Conservation (phyloP, 35 echinoderm and acorn worm species). For the Diadema setosum region DNA sequence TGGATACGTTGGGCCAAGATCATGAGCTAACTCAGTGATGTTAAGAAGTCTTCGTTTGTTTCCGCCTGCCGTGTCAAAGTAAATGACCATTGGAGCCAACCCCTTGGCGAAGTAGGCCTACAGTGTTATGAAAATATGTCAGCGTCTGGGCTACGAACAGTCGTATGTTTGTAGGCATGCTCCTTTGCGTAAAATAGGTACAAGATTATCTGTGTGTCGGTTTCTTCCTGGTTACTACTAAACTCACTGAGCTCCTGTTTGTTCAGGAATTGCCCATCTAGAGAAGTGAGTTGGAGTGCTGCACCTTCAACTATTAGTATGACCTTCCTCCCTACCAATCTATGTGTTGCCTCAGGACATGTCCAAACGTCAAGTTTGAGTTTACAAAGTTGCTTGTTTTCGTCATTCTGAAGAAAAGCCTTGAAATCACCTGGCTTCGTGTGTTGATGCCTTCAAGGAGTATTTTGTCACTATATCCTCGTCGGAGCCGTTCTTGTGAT, state of each 20-base stretch:
- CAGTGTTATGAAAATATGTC: constrained; percentile 28
- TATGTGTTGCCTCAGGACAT: too few relatives aligned
- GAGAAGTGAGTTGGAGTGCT: too few relatives aligned
- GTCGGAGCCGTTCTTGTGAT: neutral
- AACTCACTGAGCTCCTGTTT: neutral
- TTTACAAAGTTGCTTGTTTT: constrained; percentile 17
- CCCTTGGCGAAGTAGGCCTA: neutral
- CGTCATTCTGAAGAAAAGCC: constrained; percentile 30
- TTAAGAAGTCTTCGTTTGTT: constrained; percentile 28
- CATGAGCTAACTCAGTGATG: constrained; percentile 25
- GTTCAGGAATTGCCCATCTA: neutral
- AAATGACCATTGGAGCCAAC: neutral
- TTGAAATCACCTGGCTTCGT: neutral
- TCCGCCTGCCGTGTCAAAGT: constrained; percentile 35
- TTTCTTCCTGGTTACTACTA: neutral
- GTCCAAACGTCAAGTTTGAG: neutral
- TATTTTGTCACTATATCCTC: constrained; percentile 23
- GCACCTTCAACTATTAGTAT: too few relatives aligned
- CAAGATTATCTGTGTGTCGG: neutral
- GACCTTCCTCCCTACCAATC: too few relatives aligned
- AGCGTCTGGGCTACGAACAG: too few relatives aligned
- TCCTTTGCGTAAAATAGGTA: constrained; percentile 14
- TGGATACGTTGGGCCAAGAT: neutral
- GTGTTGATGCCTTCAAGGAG: neutral
- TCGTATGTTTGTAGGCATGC: neutral